Evolutionary conservation across 2,888 invertebrate species (phyloP).

Genomic region (Cerceris ruficornis): DNA sequence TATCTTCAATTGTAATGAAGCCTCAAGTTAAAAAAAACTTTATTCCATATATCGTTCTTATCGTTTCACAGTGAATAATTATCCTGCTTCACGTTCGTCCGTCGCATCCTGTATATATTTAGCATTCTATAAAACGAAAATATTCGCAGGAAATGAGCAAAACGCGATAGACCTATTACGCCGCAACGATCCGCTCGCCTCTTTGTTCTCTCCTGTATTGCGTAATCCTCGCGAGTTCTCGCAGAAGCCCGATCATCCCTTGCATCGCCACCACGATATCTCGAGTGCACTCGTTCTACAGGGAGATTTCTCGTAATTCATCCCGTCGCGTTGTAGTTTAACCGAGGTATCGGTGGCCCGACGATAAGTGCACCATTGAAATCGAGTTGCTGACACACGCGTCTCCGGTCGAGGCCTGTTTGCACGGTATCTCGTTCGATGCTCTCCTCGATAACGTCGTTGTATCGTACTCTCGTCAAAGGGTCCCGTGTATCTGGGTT

Average conservation of each 20-base stretch:
- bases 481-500: conserved; percentile 12
- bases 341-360: conserved; percentile 33
- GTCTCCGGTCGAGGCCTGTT: conserved; percentile 23
- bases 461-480: conserved; percentile 9
- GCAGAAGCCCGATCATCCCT: conserved; percentile 20
- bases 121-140: no score
- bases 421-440: conserved; percentile 35
- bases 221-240: conserved; percentile 17
- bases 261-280: conserved; percentile 16
- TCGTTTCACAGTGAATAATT: no score
- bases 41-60: no score
- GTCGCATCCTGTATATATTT: no score
- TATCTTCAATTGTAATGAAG: no score
- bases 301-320: conserved; percentile 24
- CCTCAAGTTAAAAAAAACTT: no score
- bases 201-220: not conserved
- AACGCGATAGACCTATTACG: not conserved
- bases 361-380: conserved; percentile 31
- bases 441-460: conserved; percentile 26
- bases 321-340: conserved; percentile 11
- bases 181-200: not conserved
- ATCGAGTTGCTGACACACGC: conserved; percentile 11
- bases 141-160: no score
- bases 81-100: no score
- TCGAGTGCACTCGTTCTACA: conserved; percentile 25